Evolutionary conservation across 2,888 invertebrate genomes (phyloP), one percentile per base, ranked within the genome.

Genomic region (Elysia crispata): DNA sequence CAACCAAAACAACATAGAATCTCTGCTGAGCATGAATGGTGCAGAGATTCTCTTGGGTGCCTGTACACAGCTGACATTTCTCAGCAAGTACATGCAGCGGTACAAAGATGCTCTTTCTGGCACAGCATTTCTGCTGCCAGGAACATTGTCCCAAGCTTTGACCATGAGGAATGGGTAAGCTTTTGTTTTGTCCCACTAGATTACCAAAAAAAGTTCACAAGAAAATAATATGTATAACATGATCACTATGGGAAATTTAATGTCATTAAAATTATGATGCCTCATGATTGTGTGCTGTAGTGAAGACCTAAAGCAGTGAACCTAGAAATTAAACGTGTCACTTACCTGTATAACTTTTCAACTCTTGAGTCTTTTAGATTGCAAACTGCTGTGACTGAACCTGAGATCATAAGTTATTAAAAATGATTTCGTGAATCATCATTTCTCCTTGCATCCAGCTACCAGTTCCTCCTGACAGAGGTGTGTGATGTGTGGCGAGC

Each of bases 401-500:
- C n/a, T n/a, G n/a, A n/a, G n/a, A n/a, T n/a, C n/a, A n/a, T n/a
- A n/a, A n/a, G n/a, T n/a, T n/a, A n/a, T n/a, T n/a, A n/a, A n/a
- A n/a, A n/a, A n/a, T n/a, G n/a, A n/a, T n/a, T n/a, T n/a, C n/a
- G n/a, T n/a, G n/a, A n/a, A n/a, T n/a, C n/a, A n/a, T 41, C 11
- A 41, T 41, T 41, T 11, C 41, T 41, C 41, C 41, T 41, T 41
- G n/a, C 1, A 28, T 49, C 6, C 91, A 96, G 96, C 86, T 94
- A 97, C 86, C 95, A 95, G 84, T 95, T 95, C 85, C 94, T 97
- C 86, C 95, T 97, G 82, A 95, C 95, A 83, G 98, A 98, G 91
- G 95, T 98, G 83, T 95, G 94, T 81, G 95, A 97, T 67, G 96
- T 97, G 80, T 95, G 95, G 90, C 94, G 95, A 84, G 96, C 96